Evolutionary conservation across 2,113 vertebrate species (phyloP).

Genomic region (Chascanopsetta lugubris): DNA sequence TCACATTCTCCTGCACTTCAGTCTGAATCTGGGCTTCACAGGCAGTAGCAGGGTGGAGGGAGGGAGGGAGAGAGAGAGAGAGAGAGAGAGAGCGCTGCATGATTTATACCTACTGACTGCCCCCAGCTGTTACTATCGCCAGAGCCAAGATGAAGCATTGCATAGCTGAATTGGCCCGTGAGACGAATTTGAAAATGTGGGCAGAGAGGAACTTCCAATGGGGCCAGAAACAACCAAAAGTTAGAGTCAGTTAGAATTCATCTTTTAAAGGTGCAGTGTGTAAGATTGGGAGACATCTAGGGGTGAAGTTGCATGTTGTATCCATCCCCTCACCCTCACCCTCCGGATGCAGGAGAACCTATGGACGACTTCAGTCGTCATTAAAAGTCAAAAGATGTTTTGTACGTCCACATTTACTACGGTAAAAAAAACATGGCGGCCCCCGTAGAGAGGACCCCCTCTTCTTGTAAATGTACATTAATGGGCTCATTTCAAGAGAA

Average conservation of each 20-base stretch:
- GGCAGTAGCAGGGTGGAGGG: conserved; percentile 62
- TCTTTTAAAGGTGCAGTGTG: too few relatives aligned
- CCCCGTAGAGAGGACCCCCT: too few relatives aligned
- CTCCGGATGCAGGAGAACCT: too few relatives aligned
- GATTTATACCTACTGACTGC: conserved; percentile 82
- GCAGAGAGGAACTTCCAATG: conserved; percentile 28
- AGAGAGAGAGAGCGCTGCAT: conserved; percentile 66
- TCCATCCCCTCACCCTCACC: too few relatives aligned
- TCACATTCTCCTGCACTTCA: conserved; percentile 40
- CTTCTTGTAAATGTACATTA: too few relatives aligned
- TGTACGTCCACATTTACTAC: too few relatives aligned
- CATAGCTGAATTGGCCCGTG: conserved; percentile 68
- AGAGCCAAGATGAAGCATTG: conserved; percentile 76
- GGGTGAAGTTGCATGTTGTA: too few relatives aligned
- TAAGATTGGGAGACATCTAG: too few relatives aligned
- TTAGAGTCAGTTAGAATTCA: conserved; percentile 1
- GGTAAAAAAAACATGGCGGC: too few relatives aligned
- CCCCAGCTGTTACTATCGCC: conserved; percentile 78
- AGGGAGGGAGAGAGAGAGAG: conserved; percentile 64
- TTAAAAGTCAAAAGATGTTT: too few relatives aligned
- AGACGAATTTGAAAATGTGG: conserved; percentile 61
- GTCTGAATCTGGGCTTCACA: conserved; percentile 30
- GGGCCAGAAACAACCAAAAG: not conserved
- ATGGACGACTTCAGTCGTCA: too few relatives aligned
- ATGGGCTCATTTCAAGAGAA: too few relatives aligned